phyloP scores from a whole-genome alignment of 2,888 invertebrate genomes.

The Polyommatus iphigenia region DNA sequence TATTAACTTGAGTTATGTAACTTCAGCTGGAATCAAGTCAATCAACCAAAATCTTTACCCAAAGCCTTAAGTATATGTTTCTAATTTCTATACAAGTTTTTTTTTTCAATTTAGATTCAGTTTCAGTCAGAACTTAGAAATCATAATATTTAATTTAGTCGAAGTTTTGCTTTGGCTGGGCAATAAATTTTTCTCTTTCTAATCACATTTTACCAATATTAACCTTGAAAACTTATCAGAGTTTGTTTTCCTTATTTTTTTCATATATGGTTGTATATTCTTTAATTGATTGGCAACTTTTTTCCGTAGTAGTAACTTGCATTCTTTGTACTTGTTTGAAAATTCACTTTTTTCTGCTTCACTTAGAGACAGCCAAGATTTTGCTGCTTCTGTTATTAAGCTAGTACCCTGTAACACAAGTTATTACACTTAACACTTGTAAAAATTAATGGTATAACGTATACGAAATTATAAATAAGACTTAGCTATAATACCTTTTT shows the following conservation, averaged over 20 bases:
- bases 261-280: slow-evolving; percentile 57
- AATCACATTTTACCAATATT: not conserved
- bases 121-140: no score
- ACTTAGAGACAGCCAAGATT: slow-evolving; percentile 61
- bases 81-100: no score
- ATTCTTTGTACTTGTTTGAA: slow-evolving; percentile 50
- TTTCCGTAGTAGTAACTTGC: slow-evolving; percentile 45
- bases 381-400: slow-evolving; percentile 52
- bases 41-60: no score
- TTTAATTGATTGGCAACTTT: slow-evolving; percentile 51
- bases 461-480: not conserved
- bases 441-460: not conserved
- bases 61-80: not conserved
- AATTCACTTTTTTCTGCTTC: slow-evolving; percentile 54
- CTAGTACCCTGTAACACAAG: slow-evolving; percentile 33
- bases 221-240: not conserved
- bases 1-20: not conserved
- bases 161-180: no score
- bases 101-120: no score
- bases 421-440: not conserved
- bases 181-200: not conserved
- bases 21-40: not conserved
- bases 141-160: no score
- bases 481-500: slow-evolving; percentile 33
- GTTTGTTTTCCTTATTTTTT: slow-evolving; percentile 45